Conservation (phyloP, 2,888 invertebrate genomes). For the Marasmarcha lunaedactyla region DNA sequence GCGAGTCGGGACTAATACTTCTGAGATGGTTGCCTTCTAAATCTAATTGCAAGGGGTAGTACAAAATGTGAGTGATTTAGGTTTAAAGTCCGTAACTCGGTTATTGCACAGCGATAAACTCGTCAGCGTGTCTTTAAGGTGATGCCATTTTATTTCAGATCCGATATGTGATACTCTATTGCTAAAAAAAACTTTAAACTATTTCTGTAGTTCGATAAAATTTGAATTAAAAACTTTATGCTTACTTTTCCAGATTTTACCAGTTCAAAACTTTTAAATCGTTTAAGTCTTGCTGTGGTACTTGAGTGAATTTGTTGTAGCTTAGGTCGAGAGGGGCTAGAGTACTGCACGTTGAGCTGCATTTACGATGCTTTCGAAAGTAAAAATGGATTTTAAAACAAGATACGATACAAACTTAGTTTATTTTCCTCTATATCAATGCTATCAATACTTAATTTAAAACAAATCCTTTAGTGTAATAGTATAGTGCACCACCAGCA, state of each 20-base stretch:
- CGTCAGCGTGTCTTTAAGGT: slow-evolving; percentile 79
- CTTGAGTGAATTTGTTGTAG: slow-evolving; percentile 82
- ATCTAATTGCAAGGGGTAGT: slow-evolving; percentile 72
- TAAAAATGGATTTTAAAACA: too few relatives aligned
- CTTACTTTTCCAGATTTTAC: slow-evolving; percentile 87
- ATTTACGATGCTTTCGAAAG: too few relatives aligned
- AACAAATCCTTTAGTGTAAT: too few relatives aligned
- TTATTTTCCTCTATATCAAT: too few relatives aligned
- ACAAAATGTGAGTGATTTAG: slow-evolving; percentile 76
- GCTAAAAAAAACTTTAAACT: slow-evolving; percentile 62
- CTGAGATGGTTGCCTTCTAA: slow-evolving; percentile 80
- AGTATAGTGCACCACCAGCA: too few relatives aligned
- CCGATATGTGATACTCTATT: slow-evolving; percentile 82
- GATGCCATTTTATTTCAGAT: slow-evolving; percentile 83
- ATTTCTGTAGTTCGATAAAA: slow-evolving; percentile 29
- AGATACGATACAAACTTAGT: too few relatives aligned
- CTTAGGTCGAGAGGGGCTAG: slow-evolving; percentile 87
- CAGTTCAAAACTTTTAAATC: slow-evolving; percentile 81
- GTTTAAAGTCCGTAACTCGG: slow-evolving; percentile 78
- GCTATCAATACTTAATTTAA: too few relatives aligned
- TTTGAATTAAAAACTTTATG: slow-evolving; percentile 31
- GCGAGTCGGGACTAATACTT: slow-evolving; percentile 70
- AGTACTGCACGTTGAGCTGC: slow-evolving; percentile 84
- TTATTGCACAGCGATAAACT: slow-evolving; percentile 86
- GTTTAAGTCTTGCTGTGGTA: slow-evolving; percentile 80